These are phyloP conservation scores for Catharus fuscescens DNA, from an alignment of 2,113 vertebrate species.

Conservation along the genomic window DNA sequence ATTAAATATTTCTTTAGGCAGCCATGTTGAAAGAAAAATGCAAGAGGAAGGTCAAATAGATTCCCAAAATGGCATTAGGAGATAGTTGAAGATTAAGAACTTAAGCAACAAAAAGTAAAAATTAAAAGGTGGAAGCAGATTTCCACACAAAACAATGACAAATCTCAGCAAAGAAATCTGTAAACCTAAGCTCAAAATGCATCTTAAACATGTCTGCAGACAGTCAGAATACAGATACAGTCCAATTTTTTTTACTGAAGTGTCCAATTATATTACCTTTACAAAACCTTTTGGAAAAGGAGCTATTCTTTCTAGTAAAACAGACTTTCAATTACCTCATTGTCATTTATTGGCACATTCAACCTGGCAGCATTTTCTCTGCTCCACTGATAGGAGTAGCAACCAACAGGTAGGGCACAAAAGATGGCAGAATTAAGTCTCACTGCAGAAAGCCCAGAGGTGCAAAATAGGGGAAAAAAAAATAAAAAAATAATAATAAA, in stretches of 20 bases:
- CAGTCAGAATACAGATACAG: neutral
- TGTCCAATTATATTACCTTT: neutral
- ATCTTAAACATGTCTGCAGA: neutral
- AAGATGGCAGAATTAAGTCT: neutral
- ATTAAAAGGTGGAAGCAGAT: neutral
- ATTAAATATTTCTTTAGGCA: neutral
- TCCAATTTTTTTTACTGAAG: neutral
- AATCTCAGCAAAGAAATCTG: neutral
- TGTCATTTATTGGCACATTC: neutral
- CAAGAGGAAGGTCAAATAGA: neutral
- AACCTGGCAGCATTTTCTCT: neutral
- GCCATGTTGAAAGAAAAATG: neutral
- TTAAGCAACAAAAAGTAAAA: neutral
- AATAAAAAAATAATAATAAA: neutral
- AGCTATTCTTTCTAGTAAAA: neutral
- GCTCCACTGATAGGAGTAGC: neutral
- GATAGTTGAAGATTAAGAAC: neutral
- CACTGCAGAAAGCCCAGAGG: neutral
- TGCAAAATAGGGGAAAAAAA: neutral
- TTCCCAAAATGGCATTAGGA: neutral
- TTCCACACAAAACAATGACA: neutral
- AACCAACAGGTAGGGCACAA: neutral
- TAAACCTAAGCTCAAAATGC: neutral
- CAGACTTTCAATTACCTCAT: neutral
- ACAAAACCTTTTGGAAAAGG: neutral